A percentile compares a stretch with the other conserved stretches of the same genome.
Evolutionary conservation across 2,113 vertebrate genomes (phyloP).

Genomic region (Arothron firmamentum): DNA sequence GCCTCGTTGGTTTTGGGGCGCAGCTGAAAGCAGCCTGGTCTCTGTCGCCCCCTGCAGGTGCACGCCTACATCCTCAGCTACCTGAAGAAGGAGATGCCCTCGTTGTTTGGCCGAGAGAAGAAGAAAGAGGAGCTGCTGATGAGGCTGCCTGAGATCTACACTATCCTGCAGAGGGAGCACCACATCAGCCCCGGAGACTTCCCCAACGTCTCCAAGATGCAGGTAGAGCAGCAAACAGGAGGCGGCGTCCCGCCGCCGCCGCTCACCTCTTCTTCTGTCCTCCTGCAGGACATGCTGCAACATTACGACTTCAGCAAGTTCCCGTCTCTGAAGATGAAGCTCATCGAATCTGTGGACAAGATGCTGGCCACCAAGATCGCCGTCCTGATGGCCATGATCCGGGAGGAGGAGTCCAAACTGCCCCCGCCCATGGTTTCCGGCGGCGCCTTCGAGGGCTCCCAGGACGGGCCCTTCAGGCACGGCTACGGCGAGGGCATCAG

Average conservation of each 20-base stretch:
- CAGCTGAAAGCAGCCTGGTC: not conserved
- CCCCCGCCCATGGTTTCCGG: conserved; percentile 85
- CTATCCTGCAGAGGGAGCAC: conserved; percentile 86
- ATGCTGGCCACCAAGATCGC: conserved; percentile 92
- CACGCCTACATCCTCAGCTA: conserved; percentile 97
- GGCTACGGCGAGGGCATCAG: conserved; percentile 94
- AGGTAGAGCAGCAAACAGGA: conserved; percentile 70
- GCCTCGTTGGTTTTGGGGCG: not conserved
- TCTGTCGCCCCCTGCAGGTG: conserved; percentile 74
- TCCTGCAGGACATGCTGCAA: conserved; percentile 84
- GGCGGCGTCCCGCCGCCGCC: too few relatives aligned
- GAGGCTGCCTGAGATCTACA: conserved; percentile 89
- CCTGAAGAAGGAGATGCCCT: conserved; percentile 96
- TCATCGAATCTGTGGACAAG: conserved; percentile 92
- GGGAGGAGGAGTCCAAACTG: conserved; percentile 85
- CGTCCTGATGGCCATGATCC: conserved; percentile 85
- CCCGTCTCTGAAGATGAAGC: conserved; percentile 89
- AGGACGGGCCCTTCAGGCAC: conserved; percentile 89
- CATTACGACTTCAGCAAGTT: conserved; percentile 95
- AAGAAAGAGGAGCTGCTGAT: conserved; percentile 93
- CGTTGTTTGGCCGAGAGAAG: conserved; percentile 90
- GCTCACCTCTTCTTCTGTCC: not conserved
- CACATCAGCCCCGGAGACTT: conserved; percentile 96
- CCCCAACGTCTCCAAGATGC: conserved; percentile 90
- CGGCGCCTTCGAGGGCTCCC: conserved; percentile 91